These are phyloP conservation scores for Dendrocincla fuliginosa DNA, from an alignment of 2,797 vertebrate species.

Conservation along the genomic window DNA sequence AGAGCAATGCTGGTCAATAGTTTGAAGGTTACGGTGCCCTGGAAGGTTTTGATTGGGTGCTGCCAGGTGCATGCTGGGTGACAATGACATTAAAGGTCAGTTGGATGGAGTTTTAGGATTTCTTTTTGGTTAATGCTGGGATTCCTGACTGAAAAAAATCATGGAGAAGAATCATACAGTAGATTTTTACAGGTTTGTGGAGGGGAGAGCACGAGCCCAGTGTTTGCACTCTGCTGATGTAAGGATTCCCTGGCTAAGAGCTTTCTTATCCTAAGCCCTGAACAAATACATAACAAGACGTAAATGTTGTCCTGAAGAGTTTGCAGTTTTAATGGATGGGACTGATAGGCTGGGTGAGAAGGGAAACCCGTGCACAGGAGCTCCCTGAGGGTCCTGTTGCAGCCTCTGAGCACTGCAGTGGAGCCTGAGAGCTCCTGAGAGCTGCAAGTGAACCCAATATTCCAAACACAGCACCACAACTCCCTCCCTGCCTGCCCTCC, in stretches of 20 bases:
- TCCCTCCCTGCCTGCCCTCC: not conserved
- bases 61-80: not conserved
- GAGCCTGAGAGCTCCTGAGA: not conserved
- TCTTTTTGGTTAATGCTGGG: not conserved
- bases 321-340: not conserved
- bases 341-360: not conserved
- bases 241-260: not conserved
- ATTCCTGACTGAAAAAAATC: not conserved
- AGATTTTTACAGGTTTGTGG: not conserved
- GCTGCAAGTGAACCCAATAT: not conserved
- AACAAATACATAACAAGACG: not conserved
- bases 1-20: conserved; percentile 75
- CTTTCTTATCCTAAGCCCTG: not conserved
- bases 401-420: rapidly evolving
- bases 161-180: not conserved
- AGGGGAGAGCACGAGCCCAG: not conserved
- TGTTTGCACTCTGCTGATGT: not conserved
- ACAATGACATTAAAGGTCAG: conserved; percentile 51
- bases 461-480: rapidly evolving
- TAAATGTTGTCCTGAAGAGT: not conserved
- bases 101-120: not conserved
- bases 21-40: conserved; percentile 57
- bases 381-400: rapidly evolving
- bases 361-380: not conserved
- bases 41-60: conserved; percentile 45